phyloP scores from a whole-genome alignment of 2,888 invertebrate genomes.

The Cryptocheilus praepositus region DNA sequence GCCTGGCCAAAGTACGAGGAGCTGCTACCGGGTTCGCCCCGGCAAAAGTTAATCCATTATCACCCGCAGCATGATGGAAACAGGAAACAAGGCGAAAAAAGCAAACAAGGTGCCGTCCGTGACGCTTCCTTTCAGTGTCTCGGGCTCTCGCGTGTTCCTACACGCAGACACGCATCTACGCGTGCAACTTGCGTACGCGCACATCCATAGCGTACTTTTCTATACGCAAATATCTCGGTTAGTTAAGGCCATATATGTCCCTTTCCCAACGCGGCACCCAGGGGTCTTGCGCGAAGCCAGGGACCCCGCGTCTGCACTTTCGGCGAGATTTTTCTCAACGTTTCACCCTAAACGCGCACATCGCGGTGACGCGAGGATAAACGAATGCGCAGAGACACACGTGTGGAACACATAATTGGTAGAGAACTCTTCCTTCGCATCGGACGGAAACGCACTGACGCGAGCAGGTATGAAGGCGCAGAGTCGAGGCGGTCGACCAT shows the following conservation, averaged over 20 bases:
- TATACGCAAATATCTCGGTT: too few relatives aligned
- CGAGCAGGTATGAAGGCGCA: slow-evolving; percentile 40
- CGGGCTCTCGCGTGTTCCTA: too few relatives aligned
- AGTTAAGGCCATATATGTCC: too few relatives aligned
- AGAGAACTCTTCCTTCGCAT: slow-evolving; percentile 37
- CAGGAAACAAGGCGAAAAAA: slow-evolving; percentile 12
- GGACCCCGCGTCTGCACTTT: too few relatives aligned
- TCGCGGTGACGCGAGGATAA: slow-evolving; percentile 10
- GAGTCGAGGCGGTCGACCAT: slow-evolving; percentile 20
- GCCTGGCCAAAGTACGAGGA: slow-evolving; percentile 6
- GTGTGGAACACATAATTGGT: slow-evolving; percentile 27
- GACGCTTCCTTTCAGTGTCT: too few relatives aligned
- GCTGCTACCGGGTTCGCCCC: slow-evolving; percentile 44
- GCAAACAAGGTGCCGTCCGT: not conserved
- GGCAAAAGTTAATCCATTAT: slow-evolving; percentile 62
- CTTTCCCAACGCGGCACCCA: too few relatives aligned
- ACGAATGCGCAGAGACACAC: slow-evolving; percentile 28
- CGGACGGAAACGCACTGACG: slow-evolving; percentile 54
- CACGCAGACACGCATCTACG: too few relatives aligned
- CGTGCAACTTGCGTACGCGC: too few relatives aligned
- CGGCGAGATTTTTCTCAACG: slow-evolving; percentile 34
- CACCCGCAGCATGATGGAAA: slow-evolving; percentile 36
- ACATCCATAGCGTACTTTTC: too few relatives aligned
- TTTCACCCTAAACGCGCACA: slow-evolving; percentile 22
- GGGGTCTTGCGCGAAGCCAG: slow-evolving; percentile 22